Evolutionary conservation across 1,140 invertebrate species (phyloP).

Genomic region (Maniola jurtina): DNA sequence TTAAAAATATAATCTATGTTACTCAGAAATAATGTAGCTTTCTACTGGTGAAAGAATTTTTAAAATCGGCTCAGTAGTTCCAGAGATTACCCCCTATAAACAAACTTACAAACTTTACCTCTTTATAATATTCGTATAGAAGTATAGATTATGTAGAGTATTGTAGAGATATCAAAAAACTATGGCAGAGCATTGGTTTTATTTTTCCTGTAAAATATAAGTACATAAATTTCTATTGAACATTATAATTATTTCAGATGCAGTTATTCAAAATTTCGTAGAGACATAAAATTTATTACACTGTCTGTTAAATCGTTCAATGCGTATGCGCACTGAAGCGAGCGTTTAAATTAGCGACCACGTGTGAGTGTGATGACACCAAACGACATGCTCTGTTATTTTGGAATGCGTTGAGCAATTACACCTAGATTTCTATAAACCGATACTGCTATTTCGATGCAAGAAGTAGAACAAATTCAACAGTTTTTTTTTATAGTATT

Average conservation of each 20-base stretch:
- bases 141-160: too few relatives aligned
- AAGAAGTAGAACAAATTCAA: constrained; percentile 2
- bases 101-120: too few relatives aligned
- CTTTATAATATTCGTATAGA: too few relatives aligned
- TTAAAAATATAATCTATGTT: too few relatives aligned
- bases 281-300: background rate
- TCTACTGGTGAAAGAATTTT: too few relatives aligned
- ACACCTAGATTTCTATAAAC: constrained; percentile 33
- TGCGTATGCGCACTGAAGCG: constrained; percentile 23
- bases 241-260: background rate
- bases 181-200: too few relatives aligned
- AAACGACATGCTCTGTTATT: constrained; percentile 45
- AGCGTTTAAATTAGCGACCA: constrained; percentile 28
- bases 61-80: too few relatives aligned
- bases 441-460: constrained; percentile 12
- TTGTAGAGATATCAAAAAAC: too few relatives aligned
- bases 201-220: too few relatives aligned
- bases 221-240: too few relatives aligned
- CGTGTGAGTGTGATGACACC: constrained; percentile 35
- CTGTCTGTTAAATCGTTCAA: constrained; percentile 13
- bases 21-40: too few relatives aligned
- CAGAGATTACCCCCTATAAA: too few relatives aligned
- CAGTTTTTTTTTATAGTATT: background rate
- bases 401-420: constrained; percentile 45
- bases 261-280: background rate